Evolutionary conservation across 2,888 invertebrate genomes (phyloP), one percentile per base, ranked within the genome.

Genomic region (Syrista parreyssii): DNA sequence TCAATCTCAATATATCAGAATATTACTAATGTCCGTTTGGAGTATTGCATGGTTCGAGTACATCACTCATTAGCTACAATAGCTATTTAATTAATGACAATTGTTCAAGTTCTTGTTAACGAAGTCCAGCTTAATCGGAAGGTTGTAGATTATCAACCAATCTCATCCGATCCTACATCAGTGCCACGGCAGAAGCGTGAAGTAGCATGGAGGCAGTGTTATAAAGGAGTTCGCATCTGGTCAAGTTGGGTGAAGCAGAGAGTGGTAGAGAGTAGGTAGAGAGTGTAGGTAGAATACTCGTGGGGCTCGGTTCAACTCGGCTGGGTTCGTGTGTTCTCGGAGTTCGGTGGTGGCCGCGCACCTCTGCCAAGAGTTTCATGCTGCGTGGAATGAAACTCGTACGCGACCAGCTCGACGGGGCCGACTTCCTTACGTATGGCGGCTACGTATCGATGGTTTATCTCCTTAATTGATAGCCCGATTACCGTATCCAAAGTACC

Each of bases 301-400:
- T 74, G n/a, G 68, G 55, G 72, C 79, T 84, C 85, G 85, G 81
- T 34, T 74, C 68, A 33, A 35, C 78, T 87, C 88, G 88, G 82
- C 68, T 68, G 74, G 68, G 76, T 76, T 88, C 89, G 89, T 84
- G 83, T 78, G 78, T 86, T 82, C 85, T 79, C 89, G 89, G 76
- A 76, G 78, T 78, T 79, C 82, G 86, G 84, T 83, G 85, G 86
- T 88, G 87, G 87, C 87, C 88, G 89, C 88, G 89, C 88, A 90
- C 87, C 89, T 88, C 86, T 85, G 87, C 81, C 85, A 83, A 82
- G 86, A 88, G 89, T 89, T 89, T 87, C 88, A 88, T 85, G 89
- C 89, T 88, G 89, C 88, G 88, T 88, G 87, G 86, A 88, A 89
- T 87, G 88, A 89, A 89, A 89, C 89, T 89, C 88, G 89, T 88